Conservation (phyloP, 2,113 vertebrate genomes). For the Speoplatyrhinus poulsoni region DNA sequence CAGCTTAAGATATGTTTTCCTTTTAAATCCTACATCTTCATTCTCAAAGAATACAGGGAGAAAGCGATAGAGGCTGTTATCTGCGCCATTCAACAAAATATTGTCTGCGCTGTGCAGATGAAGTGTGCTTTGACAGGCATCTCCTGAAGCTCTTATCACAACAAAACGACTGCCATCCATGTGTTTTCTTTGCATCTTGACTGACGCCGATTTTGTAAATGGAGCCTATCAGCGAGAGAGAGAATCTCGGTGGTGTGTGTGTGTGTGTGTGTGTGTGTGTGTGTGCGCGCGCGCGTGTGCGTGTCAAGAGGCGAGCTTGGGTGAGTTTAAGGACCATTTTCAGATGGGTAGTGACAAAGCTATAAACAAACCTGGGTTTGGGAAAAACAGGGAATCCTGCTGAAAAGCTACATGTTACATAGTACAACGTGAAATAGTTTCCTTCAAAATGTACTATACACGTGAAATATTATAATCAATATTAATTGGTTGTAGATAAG, state of each 20-base stretch:
- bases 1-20: constrained; percentile 27
- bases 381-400: not conserved
- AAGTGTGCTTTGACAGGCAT: constrained; percentile 36
- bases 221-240: not conserved
- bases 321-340: not conserved
- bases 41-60: constrained; percentile 45
- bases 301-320: too few relatives aligned
- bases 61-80: constrained; percentile 38
- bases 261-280: constrained; percentile 9
- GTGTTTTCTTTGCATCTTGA: not conserved
- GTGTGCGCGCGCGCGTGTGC: not conserved
- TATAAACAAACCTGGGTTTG: not conserved
- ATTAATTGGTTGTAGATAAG: too few relatives aligned
- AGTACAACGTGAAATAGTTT: too few relatives aligned
- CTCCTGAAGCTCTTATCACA: constrained; percentile 38
- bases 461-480: too few relatives aligned
- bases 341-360: not conserved
- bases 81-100: constrained; percentile 34
- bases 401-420: too few relatives aligned
- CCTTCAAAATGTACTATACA: too few relatives aligned
- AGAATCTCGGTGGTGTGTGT: not conserved
- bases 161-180: constrained; percentile 12
- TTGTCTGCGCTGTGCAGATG: constrained; percentile 29
- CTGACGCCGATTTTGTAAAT: not conserved
- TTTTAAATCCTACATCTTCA: constrained; percentile 53